Base-by-base conservation (phyloP, 1,140 invertebrate species). In the Drosophila truncata region DNA sequence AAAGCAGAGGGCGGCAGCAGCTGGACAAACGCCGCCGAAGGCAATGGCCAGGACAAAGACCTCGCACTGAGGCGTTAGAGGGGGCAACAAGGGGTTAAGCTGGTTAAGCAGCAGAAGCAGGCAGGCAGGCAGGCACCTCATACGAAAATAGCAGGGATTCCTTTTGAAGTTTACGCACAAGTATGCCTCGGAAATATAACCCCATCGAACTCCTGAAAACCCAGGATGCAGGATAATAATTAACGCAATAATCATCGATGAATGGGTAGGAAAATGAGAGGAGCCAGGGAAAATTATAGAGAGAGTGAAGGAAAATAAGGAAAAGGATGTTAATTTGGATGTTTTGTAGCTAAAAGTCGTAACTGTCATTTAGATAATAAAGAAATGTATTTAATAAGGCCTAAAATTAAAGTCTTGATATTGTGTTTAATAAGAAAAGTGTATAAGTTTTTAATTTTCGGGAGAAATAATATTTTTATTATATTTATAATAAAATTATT, bases 201-300 rank as follows among this genome's bases (percentile, higher is more conserved):
- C 73, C 74, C 47, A 59, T 72, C 66, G 35, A 72, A 60, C 67
- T 73, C 37, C 70, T 72, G 67, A n/a, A 72, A 60, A 16, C 67
- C 67, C 70, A 72, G 70, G 52, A 72, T 73, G 44, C 67, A 78
- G 88, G 84, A 91, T 91, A 88, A 90, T 90, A 90, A 91, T 91
- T 91, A 91, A 91, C 88, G 88, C 88, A 91, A 91, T 91, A 91
- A 91, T 91, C 88, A 91, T 88, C 81, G 84, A 91, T 91, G 81
- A 91, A 88, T 85, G 81, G 63, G 10, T 61, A 23, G 29, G 41
- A 52, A 61, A 60, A 54, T 47, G 44, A 44, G 50, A 66, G 54
- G 60, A 49, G 27, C 44, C 41, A 47, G 58, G 7, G 16, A 33
- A 62, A 65, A 42, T 42, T 25, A 55, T 42, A 35, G n/a, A 47